Evolutionary conservation across 2,888 invertebrate genomes (phyloP), one percentile per base, ranked within the genome.

Genomic region (Aspidapion aeneum): DNA sequence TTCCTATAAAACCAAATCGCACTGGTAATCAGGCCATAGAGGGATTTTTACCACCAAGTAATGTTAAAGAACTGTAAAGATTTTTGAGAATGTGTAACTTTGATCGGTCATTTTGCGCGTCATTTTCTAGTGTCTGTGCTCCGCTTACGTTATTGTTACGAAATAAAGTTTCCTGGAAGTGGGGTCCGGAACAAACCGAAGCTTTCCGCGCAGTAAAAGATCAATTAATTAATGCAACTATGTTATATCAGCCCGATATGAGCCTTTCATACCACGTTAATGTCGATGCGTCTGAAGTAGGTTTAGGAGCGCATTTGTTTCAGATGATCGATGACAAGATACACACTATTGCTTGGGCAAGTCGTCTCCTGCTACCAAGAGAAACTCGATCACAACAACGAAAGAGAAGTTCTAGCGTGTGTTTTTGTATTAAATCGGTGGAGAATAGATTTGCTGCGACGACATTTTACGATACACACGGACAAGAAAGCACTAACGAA

Each of bases 401-500:
- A n/a, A n/a, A n/a, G n/a, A n/a, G n/a, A n/a, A n/a, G n/a, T n/a
- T n/a, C n/a, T n/a, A n/a, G n/a, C n/a, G n/a, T n/a, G n/a, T n/a
- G n/a, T n/a, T n/a, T n/a, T n/a, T n/a, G n/a, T n/a, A n/a, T n/a
- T n/a, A n/a, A n/a, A n/a, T n/a, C n/a, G n/a, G n/a, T n/a, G n/a
- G n/a, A n/a, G n/a, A n/a, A n/a, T n/a, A n/a, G n/a, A n/a, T n/a
- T n/a, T n/a, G n/a, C n/a, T n/a, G n/a, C n/a, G n/a, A n/a, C n/a
- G n/a, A n/a, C n/a, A n/a, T n/a, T n/a, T n/a, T n/a, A n/a, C n/a
- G n/a, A n/a, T n/a, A n/a, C n/a, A n/a, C n/a, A n/a, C n/a, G 18
- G 74, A 75, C 57, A 71, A 73, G 60, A 63, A 70, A 18, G 65
- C 66, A 0, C 61, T 73, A 1, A 69, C 65, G 0, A 74, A 72